Base-by-base conservation (phyloP, 2,797 vertebrate species). In the Triplophysa bombifrons region DNA sequence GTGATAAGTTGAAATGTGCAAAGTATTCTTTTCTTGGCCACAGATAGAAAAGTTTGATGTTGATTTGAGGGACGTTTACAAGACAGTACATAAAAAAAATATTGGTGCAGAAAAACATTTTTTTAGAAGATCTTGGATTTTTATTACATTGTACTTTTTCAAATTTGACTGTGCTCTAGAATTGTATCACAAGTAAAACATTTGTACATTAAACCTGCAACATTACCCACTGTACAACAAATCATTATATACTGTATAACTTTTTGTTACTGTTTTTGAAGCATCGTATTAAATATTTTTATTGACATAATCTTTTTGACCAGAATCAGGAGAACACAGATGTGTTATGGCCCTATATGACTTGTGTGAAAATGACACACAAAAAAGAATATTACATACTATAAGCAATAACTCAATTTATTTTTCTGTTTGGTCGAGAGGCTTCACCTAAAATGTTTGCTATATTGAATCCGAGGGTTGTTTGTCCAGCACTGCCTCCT, bases 401-500 rank as follows among this genome's bases (percentile, higher is more conserved):
- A 41, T 41, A 64, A 51, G 3, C 13, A 12, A 63, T 14, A 38
- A 30, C 1, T 44, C 7, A 14, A 53, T 13, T 19, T 38, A 56
- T 63, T 67, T 70, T 20, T 73, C 19, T 9, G 58, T 76, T 58
- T 75, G 22, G 81, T 72, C 20, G 14, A 71, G 19, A 41, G 48
- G 75, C 48, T 71, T 75, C 27, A 3, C 46, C 65, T 66, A 11
- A 41, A 41, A 11, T 41, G 41, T 41, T 65, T 60, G 34, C 27
- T 55, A 64, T 27, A 64, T 65, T 73, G 64, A 78, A 51, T 71
- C 81, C 65, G 44, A 69, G 71, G 55, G 34, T 74, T 83, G 60
- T 82, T 82, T 73, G 68, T 58, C 56, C 83, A 71, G 50, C 74
- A 81, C 83, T 76, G 77, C 73, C 58, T 78, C 55, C 81, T 63